Evolutionary conservation across 2,797 vertebrate species (phyloP), one percentile per base, ranked within the genome.

Genomic region (Acanthis flammea): DNA sequence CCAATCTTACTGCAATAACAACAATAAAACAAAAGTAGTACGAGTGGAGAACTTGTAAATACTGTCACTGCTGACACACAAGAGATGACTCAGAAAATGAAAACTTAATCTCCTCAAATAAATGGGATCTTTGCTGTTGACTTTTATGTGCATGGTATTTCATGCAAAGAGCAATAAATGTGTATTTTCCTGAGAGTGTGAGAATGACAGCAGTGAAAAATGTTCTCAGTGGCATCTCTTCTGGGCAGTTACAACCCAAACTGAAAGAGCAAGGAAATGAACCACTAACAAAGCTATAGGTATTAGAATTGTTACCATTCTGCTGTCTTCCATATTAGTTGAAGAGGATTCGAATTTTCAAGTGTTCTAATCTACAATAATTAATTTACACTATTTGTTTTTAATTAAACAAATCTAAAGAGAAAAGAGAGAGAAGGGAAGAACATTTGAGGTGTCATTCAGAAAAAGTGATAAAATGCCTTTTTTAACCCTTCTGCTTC

Each of bases 61-160:
- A 67, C 48, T 82, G 17, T 77, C 58, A 68, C 22, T 84, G 25
- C 28, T 81, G 74, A 57, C 25, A 51, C 31, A 39, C 7, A 66
- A 53, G 72, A 68, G 7, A 71, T 30, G 11, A 73, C 31, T 84
- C 33, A 21, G 62, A 48, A 94, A 84, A 83, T 62, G 81, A 89
- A 88, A 72, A 62, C 50, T 71, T 80, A 57, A 74, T 84, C 71
- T 72, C 37, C 37, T 90, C 28, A 89, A 37, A 77, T 86, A 92
- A 81, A 78, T 41, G 48, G 11, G 39, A 80, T 75, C 13, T 77
- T 73, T 88, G 23, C 39, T 72, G 19, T 55, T 90, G 58, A 67
- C 66, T 89, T 93, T 90, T 62, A 84, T 76, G 66, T 54, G 66
- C 58, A 37, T 47, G 33, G 16, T 57, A 81, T 86, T 93, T 91